phyloP scores from a whole-genome alignment of 2,113 vertebrate genomes.

The Caranx melampygus region DNA sequence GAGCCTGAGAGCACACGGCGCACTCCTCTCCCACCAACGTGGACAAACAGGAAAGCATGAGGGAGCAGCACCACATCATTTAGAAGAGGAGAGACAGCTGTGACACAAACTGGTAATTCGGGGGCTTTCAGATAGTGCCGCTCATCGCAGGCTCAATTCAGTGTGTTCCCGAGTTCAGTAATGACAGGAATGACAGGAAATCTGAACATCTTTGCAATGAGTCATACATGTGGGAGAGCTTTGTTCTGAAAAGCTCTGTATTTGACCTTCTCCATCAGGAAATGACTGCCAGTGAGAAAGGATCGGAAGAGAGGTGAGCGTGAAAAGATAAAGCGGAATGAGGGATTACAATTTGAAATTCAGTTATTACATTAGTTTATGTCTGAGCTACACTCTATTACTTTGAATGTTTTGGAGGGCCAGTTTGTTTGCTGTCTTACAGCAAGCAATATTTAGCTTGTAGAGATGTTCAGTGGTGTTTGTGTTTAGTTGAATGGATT shows the following conservation, averaged over 20 bases:
- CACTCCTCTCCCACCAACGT: slow-evolving; percentile 29
- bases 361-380: neutral
- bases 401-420: too few relatives aligned
- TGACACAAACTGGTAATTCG: neutral
- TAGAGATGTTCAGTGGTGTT: neutral
- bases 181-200: neutral
- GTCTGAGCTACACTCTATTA: too few relatives aligned
- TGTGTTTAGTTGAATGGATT: neutral
- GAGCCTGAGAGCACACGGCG: slow-evolving; percentile 50
- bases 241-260: neutral
- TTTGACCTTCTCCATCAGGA: neutral
- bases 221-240: slow-evolving; percentile 1
- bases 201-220: slow-evolving; percentile 12
- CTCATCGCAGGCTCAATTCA: slow-evolving; percentile 7
- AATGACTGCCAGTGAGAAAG: neutral
- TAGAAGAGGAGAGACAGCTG: slow-evolving; percentile 25
- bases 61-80: neutral
- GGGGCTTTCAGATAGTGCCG: neutral
- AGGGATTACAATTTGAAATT: neutral
- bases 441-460: neutral
- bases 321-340: too few relatives aligned
- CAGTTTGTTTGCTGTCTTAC: neutral
- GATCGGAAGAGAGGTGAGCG: too few relatives aligned
- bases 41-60: slow-evolving; percentile 46
- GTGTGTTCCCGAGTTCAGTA: slow-evolving; percentile 16